phyloP scores from a whole-genome alignment of 2,113 vertebrate genomes.

The Echinops telfairi region DNA sequence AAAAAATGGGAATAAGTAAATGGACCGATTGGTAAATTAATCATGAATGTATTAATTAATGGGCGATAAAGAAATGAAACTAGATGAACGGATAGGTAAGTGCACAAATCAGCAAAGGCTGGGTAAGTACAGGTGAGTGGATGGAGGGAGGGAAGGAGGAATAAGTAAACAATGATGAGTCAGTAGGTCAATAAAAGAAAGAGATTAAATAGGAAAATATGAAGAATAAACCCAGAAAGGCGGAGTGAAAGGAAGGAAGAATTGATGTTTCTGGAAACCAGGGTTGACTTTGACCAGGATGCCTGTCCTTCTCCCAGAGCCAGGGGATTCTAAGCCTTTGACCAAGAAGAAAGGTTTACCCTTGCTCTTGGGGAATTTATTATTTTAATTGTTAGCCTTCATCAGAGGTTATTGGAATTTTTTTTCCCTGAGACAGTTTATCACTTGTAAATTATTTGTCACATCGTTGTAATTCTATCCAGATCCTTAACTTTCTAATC shows the following conservation, averaged over 20 bases:
- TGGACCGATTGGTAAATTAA: background rate
- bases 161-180: background rate
- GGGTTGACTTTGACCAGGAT: constrained; percentile 54
- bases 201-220: background rate
- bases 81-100: background rate
- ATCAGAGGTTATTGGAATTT: constrained; percentile 86
- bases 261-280: background rate
- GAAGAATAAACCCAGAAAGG: background rate
- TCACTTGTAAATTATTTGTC: constrained; percentile 90
- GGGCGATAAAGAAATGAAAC: background rate
- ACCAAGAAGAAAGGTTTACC: constrained; percentile 79
- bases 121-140: background rate
- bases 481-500: constrained; percentile 91
- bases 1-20: background rate
- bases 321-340: constrained; percentile 57
- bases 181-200: background rate
- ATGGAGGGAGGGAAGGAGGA: background rate
- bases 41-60: background rate
- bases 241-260: background rate
- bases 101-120: background rate
- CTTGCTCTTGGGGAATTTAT: constrained; percentile 83
- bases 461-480: constrained; percentile 88
- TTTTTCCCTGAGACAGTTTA: constrained; percentile 85
- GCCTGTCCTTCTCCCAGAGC: constrained; percentile 49
- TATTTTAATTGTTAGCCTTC: constrained; percentile 87